Percentiles rank a stretch among this genome's conserved stretches.
phyloP scores from a whole-genome alignment of 1,140 invertebrate genomes.

The Pseudomyrmex flavicornis region DNA sequence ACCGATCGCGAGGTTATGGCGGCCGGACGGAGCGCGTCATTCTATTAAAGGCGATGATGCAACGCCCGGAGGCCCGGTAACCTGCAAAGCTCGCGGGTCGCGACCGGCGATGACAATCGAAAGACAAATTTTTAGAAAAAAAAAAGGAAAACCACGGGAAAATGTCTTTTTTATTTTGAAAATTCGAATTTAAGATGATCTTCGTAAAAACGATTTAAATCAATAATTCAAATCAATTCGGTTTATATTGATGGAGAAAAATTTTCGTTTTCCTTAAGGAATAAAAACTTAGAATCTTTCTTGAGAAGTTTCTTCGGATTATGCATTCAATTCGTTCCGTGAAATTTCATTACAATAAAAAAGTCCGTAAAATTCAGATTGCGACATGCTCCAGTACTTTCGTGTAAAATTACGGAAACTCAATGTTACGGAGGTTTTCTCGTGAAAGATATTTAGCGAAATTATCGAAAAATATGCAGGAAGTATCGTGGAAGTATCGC shows the following conservation, averaged over 20 bases:
- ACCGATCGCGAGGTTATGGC: constrained; percentile 74
- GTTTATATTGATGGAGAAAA: not conserved
- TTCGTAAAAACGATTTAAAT: not conserved
- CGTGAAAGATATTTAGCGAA: constrained; percentile 34
- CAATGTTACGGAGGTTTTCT: constrained; percentile 5
- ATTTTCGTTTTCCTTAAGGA: constrained; percentile 1
- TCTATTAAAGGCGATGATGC: constrained; percentile 77
- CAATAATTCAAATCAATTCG: not conserved
- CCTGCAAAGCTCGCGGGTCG: constrained; percentile 22
- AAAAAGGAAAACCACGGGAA: no score
- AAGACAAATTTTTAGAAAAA: not conserved
- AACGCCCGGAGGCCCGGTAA: constrained; percentile 62
- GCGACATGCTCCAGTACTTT: constrained; percentile 19
- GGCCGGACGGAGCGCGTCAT: constrained; percentile 77
- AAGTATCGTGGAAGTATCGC: not conserved
- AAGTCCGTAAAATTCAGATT: constrained; percentile 22
- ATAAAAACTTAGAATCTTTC: constrained; percentile 1
- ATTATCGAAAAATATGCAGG: constrained; percentile 48
- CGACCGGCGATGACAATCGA: not conserved
- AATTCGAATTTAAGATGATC: not conserved
- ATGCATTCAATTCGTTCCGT: not conserved
- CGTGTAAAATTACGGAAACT: constrained; percentile 27
- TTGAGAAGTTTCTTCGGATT: not conserved
- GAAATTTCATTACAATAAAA: constrained; percentile 24
- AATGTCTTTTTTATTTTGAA: not conserved